phyloP scores from a whole-genome alignment of 2,888 invertebrate species.

The Eristalis pertinax region DNA sequence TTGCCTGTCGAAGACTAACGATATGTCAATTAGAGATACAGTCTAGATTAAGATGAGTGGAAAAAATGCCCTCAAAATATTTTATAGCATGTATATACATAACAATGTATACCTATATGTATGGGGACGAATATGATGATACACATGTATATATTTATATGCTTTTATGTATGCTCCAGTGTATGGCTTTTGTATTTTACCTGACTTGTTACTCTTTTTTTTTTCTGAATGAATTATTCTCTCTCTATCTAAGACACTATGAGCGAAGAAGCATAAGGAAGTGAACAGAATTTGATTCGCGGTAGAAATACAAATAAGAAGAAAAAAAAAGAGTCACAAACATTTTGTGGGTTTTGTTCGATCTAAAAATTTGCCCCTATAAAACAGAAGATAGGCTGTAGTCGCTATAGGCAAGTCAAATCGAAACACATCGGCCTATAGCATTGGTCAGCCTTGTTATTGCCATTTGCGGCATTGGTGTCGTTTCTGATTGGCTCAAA shows the following conservation, averaged over 20 bases:
- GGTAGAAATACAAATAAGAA: not conserved
- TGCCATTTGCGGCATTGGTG: too few species aligned
- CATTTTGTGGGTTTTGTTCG: not conserved
- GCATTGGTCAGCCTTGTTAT: not conserved
- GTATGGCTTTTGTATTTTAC: not conserved
- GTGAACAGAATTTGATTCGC: not conserved
- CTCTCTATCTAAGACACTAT: not conserved
- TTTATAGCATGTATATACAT: not conserved
- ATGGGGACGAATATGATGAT: not conserved
- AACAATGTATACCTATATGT: not conserved
- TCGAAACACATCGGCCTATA: not conserved
- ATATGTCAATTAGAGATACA: conserved; percentile 15
- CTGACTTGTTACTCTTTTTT: too few species aligned
- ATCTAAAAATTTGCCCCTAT: not conserved
- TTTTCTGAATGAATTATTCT: too few species aligned
- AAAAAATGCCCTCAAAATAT: not conserved
- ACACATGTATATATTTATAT: not conserved
- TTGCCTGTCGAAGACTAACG: not conserved
- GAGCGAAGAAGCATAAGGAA: not conserved
- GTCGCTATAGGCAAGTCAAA: not conserved
- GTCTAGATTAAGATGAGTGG: not conserved
- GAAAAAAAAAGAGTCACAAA: not conserved
- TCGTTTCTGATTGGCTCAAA: not conserved
- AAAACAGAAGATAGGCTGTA: not conserved
- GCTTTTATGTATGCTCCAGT: not conserved